These are phyloP conservation scores for Cacatua alba DNA, from an alignment of 2,113 vertebrate species.

Conservation along the genomic window DNA sequence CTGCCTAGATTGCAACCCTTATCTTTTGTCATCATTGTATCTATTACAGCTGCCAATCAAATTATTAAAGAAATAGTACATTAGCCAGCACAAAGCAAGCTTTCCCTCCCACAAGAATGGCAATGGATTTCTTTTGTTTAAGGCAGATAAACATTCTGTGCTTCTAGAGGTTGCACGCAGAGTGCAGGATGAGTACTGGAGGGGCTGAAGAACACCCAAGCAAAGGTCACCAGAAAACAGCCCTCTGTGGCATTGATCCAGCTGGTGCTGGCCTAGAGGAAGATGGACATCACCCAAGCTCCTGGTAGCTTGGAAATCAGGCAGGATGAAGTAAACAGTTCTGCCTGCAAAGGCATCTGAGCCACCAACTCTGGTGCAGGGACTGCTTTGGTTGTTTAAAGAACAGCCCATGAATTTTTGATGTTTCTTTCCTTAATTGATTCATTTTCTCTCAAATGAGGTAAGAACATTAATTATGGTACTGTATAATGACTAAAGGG, in stretches of 20 bases:
- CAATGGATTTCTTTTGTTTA: not conserved
- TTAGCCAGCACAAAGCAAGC: not conserved
- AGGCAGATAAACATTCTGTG: not conserved
- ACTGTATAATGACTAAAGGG: conserved; percentile 7
- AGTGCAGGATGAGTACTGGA: not conserved
- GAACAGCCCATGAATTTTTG: conserved; percentile 22
- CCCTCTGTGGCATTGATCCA: not conserved
- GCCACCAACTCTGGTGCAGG: not conserved
- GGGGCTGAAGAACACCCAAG: not conserved
- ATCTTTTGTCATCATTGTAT: not conserved
- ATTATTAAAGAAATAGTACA: not conserved
- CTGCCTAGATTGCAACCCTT: not conserved
- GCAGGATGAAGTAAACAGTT: not conserved
- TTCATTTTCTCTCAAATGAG: conserved; percentile 34
- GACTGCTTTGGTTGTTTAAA: not conserved
- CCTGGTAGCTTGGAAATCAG: not conserved
- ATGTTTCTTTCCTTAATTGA: conserved; percentile 44
- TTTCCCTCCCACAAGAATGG: not conserved
- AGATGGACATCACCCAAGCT: not conserved
- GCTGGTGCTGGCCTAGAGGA: not conserved
- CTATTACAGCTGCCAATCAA: not conserved
- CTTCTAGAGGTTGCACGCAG: not conserved
- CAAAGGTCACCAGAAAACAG: not conserved
- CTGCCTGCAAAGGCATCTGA: not conserved
- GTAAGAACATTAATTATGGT: conserved; percentile 45